Conservation (phyloP, 2,888 invertebrate species). For the Trachelus troglodyta region DNA sequence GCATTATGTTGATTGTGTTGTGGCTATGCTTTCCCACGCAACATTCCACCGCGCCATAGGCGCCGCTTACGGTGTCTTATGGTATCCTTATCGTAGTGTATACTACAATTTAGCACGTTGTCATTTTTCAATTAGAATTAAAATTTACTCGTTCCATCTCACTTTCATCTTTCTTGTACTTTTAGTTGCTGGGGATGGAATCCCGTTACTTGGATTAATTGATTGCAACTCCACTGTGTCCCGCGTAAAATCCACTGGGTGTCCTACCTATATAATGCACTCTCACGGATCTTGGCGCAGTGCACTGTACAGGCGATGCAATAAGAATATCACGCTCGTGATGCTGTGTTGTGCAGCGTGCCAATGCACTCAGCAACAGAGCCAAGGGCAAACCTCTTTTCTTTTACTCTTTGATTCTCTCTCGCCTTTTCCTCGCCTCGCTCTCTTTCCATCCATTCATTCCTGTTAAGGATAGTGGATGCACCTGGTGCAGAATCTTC, state of each 20-base stretch:
- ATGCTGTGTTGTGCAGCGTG: conserved; percentile 42
- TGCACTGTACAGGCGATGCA: conserved; percentile 34
- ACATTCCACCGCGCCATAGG: conserved; percentile 27
- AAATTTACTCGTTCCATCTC: not conserved
- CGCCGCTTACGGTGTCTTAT: conserved; percentile 1
- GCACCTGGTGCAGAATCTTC: not conserved
- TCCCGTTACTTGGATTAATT: not conserved
- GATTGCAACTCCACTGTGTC: not conserved
- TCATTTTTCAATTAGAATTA: not conserved
- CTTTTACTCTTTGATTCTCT: conserved; percentile 16
- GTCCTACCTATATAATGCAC: not conserved
- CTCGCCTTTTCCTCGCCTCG: conserved; percentile 6
- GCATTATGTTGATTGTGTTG: conserved; percentile 19
- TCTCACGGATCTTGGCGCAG: not conserved
- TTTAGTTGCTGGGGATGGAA: not conserved
- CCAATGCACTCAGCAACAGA: conserved; percentile 57
- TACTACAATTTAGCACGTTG: not conserved
- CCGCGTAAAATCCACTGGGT: not conserved
- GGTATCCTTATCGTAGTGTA: not conserved
- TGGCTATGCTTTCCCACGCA: conserved; percentile 23
- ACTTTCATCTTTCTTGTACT: not conserved
- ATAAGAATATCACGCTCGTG: conserved; percentile 38
- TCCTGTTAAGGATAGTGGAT: not conserved
- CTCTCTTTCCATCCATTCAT: conserved; percentile 3
- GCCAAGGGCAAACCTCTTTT: conserved; percentile 48